Base-by-base conservation (phyloP, 2,113 vertebrate genomes). In the Mohoua ochrocephala region DNA sequence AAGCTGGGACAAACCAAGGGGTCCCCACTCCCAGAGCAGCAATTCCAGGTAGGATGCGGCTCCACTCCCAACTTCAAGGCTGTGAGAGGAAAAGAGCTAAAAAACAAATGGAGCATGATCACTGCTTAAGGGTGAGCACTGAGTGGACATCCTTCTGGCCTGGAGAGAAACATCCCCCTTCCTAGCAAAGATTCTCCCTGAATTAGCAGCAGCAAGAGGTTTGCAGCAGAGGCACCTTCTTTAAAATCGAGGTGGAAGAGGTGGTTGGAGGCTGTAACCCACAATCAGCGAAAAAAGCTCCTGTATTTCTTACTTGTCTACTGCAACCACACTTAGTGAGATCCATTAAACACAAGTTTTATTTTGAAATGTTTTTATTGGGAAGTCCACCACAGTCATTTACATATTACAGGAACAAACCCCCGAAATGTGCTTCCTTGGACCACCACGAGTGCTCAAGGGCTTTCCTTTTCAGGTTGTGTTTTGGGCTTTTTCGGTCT, bases 291-390 rank as follows among this genome's bases (percentile, higher is more conserved):
- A 57, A 33, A 65, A 75, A 37, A 18, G 3, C 45, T 57, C n/a
- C 39, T 3, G 0, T 20, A 39, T 50, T 76, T 65, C 10, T 49
- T 15, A 31, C 12, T 50, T 17, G 4, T n/a, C 57, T 59, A 24
- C 41, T 15, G 28, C 35, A 80, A 60, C 9, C 47, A 70, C 15
- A 7, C 52, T 73, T 54, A 56, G 14, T 20, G 11, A 95, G 30
- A 90, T 12, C 33, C n/a, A 39, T 33, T 54, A 56, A 87, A 65
- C 85, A 84, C 71, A 13, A 60, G 28, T 31, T 85, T 90, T 56
- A 42, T 67, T 85, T 90, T 35, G 7, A 78, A 84, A 63, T 64
- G 4, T 23, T 63, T 97, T 97, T 97, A 97, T 97, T 97, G 67
- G 0, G 2, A 92, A 86, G 13, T 78, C 35, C 47, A 64, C 73